Evolutionary conservation across 2,113 vertebrate species (phyloP), one percentile per base, ranked within the genome.

Genomic region (Montifringilla adamsi): DNA sequence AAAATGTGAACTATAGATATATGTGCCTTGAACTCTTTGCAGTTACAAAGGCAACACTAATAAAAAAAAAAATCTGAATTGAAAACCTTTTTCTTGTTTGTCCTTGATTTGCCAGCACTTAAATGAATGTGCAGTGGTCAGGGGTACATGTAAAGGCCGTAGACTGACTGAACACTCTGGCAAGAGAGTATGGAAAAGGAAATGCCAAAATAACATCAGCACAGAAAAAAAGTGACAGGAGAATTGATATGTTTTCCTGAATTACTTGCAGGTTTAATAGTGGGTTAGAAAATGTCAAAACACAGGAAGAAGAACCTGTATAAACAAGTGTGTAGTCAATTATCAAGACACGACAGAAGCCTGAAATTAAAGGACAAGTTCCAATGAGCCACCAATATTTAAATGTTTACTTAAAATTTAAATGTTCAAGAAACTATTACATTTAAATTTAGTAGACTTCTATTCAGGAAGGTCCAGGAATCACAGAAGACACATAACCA

Each of bases 251-350:
- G 78, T 93, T 96, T 93, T 95, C 62, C 41, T 91, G 82, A 87
- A 93, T 88, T 85, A 27, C 82, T 83, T 58, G 6, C n/a, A 93
- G 66, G 58, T 80, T 95, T 91, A 90, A 33, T 73, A 58, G 44
- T 80, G 49, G 28, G 41, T 73, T 93, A 89, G 33, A 79, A 83
- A 46, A 85, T 53, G 31, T 85, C 92, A 95, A 95, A 96, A 93
- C 88, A 90, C 94, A 91, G 90, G 82, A 96, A 95, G 92, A 83
- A 90, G 58, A 75, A 82, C 68, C 78, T 58, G 63, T 43, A 49
- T 88, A 95, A 95, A 95, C 90, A 95, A 90, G 43, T 9, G 18
- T 73, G 46, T 33, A 93, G 70, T 92, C 63, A 93, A 47, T 92
- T 88, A 90, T 66, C 60, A 69, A 82, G 72, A 62, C 28, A 33